Percentiles rank a stretch among this genome's conserved stretches.
Evolutionary conservation across 2,888 invertebrate species (phyloP).

Genomic region (Himalopsyche tibetana): DNA sequence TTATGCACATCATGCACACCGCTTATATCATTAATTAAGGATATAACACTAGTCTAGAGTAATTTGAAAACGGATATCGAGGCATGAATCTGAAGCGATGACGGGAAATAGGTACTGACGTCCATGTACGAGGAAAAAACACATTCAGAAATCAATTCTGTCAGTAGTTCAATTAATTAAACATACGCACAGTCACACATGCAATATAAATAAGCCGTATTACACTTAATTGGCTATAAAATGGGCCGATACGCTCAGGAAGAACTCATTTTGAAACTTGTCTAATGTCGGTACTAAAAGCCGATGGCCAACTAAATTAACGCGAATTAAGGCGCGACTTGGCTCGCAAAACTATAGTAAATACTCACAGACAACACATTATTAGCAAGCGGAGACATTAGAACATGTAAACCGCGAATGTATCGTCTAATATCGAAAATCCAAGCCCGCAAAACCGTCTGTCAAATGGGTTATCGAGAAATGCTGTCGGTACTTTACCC

Average conservation of each 20-base stretch:
- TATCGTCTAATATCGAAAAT: constrained; percentile 42
- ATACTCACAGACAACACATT: constrained; percentile 38
- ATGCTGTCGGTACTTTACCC: constrained; percentile 73
- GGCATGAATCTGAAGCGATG: constrained; percentile 1
- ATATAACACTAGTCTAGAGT: constrained; percentile 4
- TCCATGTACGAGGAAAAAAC: constrained; percentile 37
- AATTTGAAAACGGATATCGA: constrained; percentile 38
- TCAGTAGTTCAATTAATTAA: constrained; percentile 35
- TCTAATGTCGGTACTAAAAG: constrained; percentile 39
- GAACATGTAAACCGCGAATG: neutral
- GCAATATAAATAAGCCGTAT: neutral
- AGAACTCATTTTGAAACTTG: constrained; percentile 16
- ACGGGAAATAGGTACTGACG: constrained; percentile 20
- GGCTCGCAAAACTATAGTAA: constrained; percentile 23
- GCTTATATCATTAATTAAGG: constrained; percentile 31
- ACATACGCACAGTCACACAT: neutral
- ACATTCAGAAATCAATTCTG: constrained; percentile 41
- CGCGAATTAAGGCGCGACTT: constrained; percentile 50
- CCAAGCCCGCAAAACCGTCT: constrained; percentile 49
- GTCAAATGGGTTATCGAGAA: constrained; percentile 53
- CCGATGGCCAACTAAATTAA: constrained; percentile 36
- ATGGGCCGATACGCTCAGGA: constrained; percentile 1
- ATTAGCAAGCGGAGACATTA: constrained; percentile 10
- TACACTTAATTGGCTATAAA: constrained; percentile 12
- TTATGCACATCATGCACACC: neutral